Percentiles rank a stretch among this genome's conserved stretches.
phyloP scores from a whole-genome alignment of 2,888 invertebrate species.

The Lithophane socia region DNA sequence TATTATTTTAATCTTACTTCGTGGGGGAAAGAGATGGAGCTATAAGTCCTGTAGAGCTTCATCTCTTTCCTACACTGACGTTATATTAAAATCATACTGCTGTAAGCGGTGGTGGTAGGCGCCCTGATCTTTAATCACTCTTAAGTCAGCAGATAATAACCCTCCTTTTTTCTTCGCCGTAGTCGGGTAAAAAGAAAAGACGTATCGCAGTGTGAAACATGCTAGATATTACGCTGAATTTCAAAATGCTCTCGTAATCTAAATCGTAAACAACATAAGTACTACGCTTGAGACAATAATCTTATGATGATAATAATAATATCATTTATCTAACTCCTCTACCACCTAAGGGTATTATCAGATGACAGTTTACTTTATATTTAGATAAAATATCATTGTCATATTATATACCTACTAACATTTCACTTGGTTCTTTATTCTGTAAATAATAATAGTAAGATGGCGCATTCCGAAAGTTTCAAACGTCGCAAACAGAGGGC shows the following conservation, averaged over 20 bases:
- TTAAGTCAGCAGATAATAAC: no score
- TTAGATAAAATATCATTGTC: conserved; percentile 46
- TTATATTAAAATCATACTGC: no score
- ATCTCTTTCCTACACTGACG: no score
- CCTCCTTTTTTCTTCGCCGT: no score
- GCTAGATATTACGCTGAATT: background rate
- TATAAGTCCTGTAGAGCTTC: no score
- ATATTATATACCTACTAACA: background rate
- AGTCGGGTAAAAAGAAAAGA: no score
- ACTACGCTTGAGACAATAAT: conserved; percentile 23
- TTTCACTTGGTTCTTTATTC: conserved; percentile 6
- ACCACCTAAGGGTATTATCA: conserved; percentile 33
- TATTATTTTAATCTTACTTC: no score
- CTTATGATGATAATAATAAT: conserved; percentile 37
- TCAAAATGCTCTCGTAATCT: background rate
- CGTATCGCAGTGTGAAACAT: background rate
- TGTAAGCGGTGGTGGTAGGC: no score
- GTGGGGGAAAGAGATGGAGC: no score
- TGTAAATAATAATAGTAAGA: background rate
- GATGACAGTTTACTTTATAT: conserved; percentile 40
- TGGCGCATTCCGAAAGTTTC: background rate
- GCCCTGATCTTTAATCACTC: no score
- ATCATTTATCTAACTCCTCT: conserved; percentile 35
- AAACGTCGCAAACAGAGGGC: background rate
- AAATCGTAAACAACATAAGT: conserved; percentile 18